Evolutionary conservation across 2,888 invertebrate species (phyloP).

Genomic region (Andricus curvator): DNA sequence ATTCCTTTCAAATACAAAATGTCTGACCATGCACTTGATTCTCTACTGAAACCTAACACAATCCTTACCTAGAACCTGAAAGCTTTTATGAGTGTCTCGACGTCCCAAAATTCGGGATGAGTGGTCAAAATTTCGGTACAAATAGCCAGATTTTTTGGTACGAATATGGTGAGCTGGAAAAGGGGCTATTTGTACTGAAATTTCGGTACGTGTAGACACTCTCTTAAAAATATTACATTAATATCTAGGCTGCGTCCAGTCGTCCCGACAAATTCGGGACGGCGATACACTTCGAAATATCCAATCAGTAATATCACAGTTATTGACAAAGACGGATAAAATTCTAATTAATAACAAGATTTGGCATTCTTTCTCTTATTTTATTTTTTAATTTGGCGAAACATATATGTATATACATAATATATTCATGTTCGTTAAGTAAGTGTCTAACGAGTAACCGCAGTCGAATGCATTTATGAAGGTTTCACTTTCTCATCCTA

Average conservation of each 20-base stretch:
- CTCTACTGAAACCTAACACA: background rate
- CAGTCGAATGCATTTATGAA: conserved; percentile 4
- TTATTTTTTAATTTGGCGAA: background rate
- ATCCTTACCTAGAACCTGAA: no score
- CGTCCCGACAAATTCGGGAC: no score
- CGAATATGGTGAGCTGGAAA: no score
- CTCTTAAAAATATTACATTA: background rate
- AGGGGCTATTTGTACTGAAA: no score
- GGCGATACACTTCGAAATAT: no score
- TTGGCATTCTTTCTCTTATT: background rate
- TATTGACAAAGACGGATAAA: background rate
- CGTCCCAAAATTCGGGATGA: no score
- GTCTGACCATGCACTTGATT: background rate
- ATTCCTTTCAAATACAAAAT: background rate
- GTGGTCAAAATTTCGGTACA: no score
- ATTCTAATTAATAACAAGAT: background rate
- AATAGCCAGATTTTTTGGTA: no score
- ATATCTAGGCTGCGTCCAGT: background rate
- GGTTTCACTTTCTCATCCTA: conserved; percentile 44
- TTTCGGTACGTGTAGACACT: no score
- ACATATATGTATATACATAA: background rate
- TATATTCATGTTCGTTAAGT: conserved; percentile 8
- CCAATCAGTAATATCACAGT: no score
- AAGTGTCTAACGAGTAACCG: conserved; percentile 4
- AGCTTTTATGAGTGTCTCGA: no score